These are phyloP conservation scores for Cheilosia scutellata DNA, from an alignment of 2,888 invertebrate species.

Conservation along the genomic window DNA sequence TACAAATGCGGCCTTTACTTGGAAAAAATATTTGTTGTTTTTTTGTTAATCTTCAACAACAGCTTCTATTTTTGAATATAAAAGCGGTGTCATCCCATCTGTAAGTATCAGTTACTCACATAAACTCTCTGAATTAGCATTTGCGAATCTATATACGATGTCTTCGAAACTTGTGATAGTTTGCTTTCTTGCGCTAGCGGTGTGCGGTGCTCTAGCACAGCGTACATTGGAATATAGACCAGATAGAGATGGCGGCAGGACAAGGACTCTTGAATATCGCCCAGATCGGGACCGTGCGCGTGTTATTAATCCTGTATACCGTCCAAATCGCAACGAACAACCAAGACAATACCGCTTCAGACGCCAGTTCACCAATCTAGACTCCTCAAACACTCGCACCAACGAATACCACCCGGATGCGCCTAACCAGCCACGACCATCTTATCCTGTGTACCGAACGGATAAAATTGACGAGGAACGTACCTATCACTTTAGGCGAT, in stretches of 20 bases:
- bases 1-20: too few relatives aligned
- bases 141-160: conserved; percentile 40
- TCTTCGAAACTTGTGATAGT: conserved; percentile 37
- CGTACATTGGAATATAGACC: conserved; percentile 55
- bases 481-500: conserved; percentile 26
- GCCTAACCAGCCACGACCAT: conserved; percentile 50
- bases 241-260: conserved; percentile 26
- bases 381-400: conserved; percentile 45
- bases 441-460: conserved; percentile 50
- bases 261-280: conserved; percentile 56
- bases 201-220: conserved; percentile 18
- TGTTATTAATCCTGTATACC: conserved; percentile 30
- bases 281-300: conserved; percentile 52
- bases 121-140: not conserved
- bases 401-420: conserved; percentile 63
- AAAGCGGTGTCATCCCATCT: not conserved
- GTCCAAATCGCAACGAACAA: conserved; percentile 5
- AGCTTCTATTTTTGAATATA: conserved; percentile 10
- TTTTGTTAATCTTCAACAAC: too few relatives aligned
- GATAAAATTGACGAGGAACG: conserved; percentile 38
- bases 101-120: conserved; percentile 41
- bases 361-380: conserved; percentile 12
- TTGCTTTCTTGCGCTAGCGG: conserved; percentile 34
- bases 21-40: too few relatives aligned
- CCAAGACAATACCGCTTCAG: conserved; percentile 38